A percentile compares a stretch with the other conserved stretches of the same genome.
Evolutionary conservation across 1,140 invertebrate species (phyloP).

Genomic region (Helicoverpa zea): DNA sequence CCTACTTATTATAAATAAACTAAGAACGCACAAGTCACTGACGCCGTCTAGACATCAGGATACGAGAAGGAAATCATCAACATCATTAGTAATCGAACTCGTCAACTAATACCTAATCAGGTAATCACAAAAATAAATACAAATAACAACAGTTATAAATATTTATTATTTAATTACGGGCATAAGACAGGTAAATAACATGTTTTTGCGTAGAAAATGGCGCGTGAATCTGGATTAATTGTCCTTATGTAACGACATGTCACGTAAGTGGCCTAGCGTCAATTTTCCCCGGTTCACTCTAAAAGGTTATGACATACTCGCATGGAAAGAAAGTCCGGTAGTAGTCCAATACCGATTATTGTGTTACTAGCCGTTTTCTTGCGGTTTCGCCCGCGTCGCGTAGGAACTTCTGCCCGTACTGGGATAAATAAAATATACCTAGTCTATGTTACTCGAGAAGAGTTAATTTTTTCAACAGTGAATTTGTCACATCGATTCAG

Average conservation of each 20-base stretch:
- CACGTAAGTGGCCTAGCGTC: not conserved
- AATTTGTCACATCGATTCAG: too few species aligned
- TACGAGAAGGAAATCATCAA: not conserved
- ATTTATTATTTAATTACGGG: not conserved
- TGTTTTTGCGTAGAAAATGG: not conserved
- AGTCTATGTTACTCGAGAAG: too few species aligned
- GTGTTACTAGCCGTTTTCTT: too few species aligned
- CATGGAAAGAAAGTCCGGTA: not conserved
- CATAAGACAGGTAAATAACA: not conserved
- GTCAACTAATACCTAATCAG: too few species aligned
- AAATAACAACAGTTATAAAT: not conserved
- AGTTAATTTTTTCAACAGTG: too few species aligned
- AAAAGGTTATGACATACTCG: not conserved
- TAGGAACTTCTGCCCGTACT: too few species aligned
- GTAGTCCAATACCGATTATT: too few species aligned
- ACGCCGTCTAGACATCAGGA: not conserved
- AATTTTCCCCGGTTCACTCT: not conserved
- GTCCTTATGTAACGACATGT: not conserved
- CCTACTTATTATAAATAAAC: not conserved
- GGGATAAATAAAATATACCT: too few species aligned
- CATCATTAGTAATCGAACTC: not conserved
- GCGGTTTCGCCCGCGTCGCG: too few species aligned
- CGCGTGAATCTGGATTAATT: not conserved
- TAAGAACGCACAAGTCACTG: not conserved
- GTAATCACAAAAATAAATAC: not conserved